These are phyloP conservation scores for Actinia equina DNA, from an alignment of 64 coral and sea anemone species.

Conservation along the genomic window DNA sequence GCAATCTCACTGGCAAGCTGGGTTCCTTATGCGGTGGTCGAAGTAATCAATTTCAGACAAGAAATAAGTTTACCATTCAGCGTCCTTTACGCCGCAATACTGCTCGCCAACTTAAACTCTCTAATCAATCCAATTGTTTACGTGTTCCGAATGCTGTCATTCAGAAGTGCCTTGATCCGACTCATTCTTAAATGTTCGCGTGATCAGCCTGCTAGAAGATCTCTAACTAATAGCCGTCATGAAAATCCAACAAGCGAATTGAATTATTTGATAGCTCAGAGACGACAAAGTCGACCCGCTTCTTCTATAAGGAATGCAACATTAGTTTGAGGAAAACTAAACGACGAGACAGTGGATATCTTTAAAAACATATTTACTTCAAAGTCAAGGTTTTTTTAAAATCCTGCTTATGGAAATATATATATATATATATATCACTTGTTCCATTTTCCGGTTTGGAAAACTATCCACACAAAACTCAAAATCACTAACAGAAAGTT, in stretches of 20 bases:
- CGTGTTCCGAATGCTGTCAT: neutral
- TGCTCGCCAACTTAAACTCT: neutral
- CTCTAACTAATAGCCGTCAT: neutral
- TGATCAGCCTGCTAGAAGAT: neutral
- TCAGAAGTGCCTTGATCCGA: neutral
- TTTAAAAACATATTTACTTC: no score
- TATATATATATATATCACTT: no score
- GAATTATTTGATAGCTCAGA: neutral
- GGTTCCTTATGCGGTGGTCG: neutral
- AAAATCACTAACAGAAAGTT: no score
- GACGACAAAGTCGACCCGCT: neutral
- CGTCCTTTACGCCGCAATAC: neutral
- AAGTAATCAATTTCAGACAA: constrained; percentile 8
- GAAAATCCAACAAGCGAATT: neutral
- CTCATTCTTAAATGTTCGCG: neutral
- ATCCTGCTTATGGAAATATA: no score
- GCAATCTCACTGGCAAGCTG: neutral
- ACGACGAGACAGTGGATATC: no score
- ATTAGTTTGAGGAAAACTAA: no score
- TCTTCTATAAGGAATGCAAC: neutral
- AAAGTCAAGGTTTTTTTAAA: neutral
- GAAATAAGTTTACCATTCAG: neutral
- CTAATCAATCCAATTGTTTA: constrained; percentile 20
- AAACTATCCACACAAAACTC: no score
- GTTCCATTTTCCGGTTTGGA: no score